Percentiles rank a stretch among this genome's conserved stretches.
These are phyloP conservation scores for Hippocampus comes DNA, from an alignment of 2,113 vertebrate genomes.

Conservation along the genomic window DNA sequence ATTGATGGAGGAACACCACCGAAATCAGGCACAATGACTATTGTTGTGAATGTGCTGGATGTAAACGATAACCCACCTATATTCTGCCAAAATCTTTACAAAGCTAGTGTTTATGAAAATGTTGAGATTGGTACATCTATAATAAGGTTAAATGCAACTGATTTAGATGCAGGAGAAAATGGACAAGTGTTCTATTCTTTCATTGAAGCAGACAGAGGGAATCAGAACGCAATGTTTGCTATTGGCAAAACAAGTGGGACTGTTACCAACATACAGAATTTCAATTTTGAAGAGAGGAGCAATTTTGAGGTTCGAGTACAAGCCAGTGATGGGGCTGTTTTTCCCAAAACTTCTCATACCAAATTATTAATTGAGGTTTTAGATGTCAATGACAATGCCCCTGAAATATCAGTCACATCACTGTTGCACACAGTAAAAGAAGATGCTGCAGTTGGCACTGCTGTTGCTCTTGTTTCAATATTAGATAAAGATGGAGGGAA, in stretches of 20 bases:
- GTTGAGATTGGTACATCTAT: constrained; percentile 26
- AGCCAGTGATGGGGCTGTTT: constrained; percentile 58
- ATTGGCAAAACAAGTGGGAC: constrained; percentile 64
- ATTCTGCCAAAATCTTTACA: constrained; percentile 52
- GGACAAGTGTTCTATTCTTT: constrained; percentile 45
- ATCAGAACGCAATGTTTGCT: constrained; percentile 45
- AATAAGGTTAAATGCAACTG: constrained; percentile 57
- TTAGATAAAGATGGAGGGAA: constrained; percentile 75
- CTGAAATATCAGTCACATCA: constrained; percentile 48
- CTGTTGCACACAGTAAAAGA: constrained; percentile 66
- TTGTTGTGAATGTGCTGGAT: constrained; percentile 56
- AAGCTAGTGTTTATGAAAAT: constrained; percentile 56
- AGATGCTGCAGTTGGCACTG: constrained; percentile 50
- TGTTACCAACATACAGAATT: constrained; percentile 51
- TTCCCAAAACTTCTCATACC: constrained; percentile 40
- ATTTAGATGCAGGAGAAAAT: constrained; percentile 57
- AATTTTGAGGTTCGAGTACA: constrained; percentile 57
- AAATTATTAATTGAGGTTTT: constrained; percentile 42
- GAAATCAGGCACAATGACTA: constrained; percentile 52
- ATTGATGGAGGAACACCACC: constrained; percentile 63
- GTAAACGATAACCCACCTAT: constrained; percentile 63
- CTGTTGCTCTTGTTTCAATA: constrained; percentile 77
- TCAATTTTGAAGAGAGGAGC: constrained; percentile 53
- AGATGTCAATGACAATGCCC: constrained; percentile 60
- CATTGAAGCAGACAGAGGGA: constrained; percentile 15